Base-by-base conservation (phyloP, 2,797 vertebrate genomes). In the Myotis myotis region DNA sequence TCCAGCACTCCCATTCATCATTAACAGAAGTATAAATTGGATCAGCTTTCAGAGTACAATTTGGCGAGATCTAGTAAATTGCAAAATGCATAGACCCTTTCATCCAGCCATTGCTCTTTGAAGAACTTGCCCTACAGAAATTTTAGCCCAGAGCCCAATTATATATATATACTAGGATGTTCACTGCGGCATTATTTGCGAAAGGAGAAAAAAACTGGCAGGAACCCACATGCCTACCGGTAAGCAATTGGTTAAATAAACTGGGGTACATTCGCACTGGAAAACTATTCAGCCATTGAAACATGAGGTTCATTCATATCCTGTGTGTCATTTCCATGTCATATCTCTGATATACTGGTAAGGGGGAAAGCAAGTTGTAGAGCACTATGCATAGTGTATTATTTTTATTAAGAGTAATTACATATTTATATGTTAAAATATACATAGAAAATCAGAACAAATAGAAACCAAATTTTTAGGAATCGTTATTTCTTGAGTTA, bases 341-440 rank as follows among this genome's bases (percentile, higher is more conserved):
- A 0, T 86, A n/a, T 90, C 74, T 90, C 20, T 95, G 95, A 96
- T 93, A 82, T 80, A 97, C 10, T 28, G 30, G 66, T 60, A 86
- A 88, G 47, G 76, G 87, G 51, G 20, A 74, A 95, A 79, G 70
- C 78, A 76, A 92, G 85, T 84, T 64, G 49, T 85, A 71, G 78
- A 81, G 86, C 20, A 12, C 47, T 38, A 51, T 4, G 28, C 55
- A 76, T 33, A 70, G n/a, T 92, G 30, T 80, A 92, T 97, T 95
- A 97, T 94, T 96, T 96, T 96, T 79, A 85, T 91, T 96, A 90
- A 95, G 93, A 97, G 93, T 96, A 95, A 97, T 97, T 97, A 96
- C 93, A 93, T 97, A 97, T 95, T 97, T 97, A 80, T 96, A 97
- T 96, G 95, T 97, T 96, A 97, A 97, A 95, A 96, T 97, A 96